Evolutionary conservation across 2,113 vertebrate genomes (phyloP), one percentile per base, ranked within the genome.

Genomic region (Carassius auratus): DNA sequence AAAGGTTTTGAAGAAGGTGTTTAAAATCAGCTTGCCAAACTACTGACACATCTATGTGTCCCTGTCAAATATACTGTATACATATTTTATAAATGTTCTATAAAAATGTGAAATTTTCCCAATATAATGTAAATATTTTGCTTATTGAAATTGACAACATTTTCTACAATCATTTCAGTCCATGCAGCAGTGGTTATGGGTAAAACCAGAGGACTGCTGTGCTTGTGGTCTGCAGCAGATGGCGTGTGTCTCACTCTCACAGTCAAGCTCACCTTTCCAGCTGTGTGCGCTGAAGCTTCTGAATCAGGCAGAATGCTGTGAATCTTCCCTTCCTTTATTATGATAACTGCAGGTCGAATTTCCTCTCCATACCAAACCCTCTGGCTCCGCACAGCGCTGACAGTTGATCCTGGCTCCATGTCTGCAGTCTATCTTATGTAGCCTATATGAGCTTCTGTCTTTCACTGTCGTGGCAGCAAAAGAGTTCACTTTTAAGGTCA

Each of bases 241-340:
- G 84, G 61, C 69, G 23, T 13, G 62, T 48, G 21, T 78, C 23
- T 36, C 9, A 69, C 21, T 68, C 38, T 68, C 12, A n/a, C 8
- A 71, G 19, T 30, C 4, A 77, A 50, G 52, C 57, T 71, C 61
- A 94, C 88, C 95, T 95, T 81, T 88, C 84, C 89, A 88, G 83
- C 84, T 86, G 36, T 62, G 75, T 75, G 91, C 87, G 14, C 50
- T 52, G 85, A 23, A 33, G 77, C 76, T 33, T 83, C 84, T 5
- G 64, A 15, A 19, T 86, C 86, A 4, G 89, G 64, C 7, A 93
- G 87, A 33, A 96, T 92, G 7, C 90, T 83, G 0, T 90, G 76
- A 76, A 96, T 96, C 85, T 92, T 95, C 23, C 93, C 95, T 42
- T 94, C 90, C 33, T 89, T 90, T 81, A 96, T 95, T 5, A 92